Conservation (phyloP, 2,113 vertebrate genomes). For the Protomyctophum bolini region DNA sequence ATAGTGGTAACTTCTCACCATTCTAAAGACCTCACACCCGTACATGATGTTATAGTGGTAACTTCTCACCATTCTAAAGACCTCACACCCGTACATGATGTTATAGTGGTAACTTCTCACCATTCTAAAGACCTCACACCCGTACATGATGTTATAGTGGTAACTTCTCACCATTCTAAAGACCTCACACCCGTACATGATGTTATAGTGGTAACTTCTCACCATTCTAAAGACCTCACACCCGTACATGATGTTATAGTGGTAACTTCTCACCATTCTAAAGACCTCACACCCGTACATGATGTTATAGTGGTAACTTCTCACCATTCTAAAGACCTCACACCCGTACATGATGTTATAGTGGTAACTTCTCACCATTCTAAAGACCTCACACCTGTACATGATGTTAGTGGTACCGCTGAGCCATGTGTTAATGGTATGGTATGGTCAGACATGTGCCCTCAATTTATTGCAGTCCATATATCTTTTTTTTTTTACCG, state of each 20-base stretch:
- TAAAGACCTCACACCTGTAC: constrained; percentile 23
- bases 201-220: constrained; percentile 49
- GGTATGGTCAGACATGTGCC: constrained; percentile 32
- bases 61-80: too few species aligned
- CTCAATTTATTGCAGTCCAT: constrained; percentile 33
- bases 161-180: too few species aligned
- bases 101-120: too few species aligned
- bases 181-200: constrained; percentile 27
- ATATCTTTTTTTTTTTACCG: constrained; percentile 53
- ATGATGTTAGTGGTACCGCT: constrained; percentile 47
- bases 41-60: constrained; percentile 43
- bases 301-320: constrained; percentile 48
- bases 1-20: too few species aligned
- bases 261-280: too few species aligned
- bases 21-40: constrained; percentile 23
- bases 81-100: constrained; percentile 29
- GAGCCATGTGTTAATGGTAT: constrained; percentile 48
- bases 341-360: constrained; percentile 30
- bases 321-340: constrained; percentile 27
- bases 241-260: constrained; percentile 28
- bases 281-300: constrained; percentile 27
- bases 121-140: constrained; percentile 26
- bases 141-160: constrained; percentile 32
- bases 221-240: constrained; percentile 26
- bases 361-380: constrained; percentile 29